Evolutionary conservation across 1,140 invertebrate genomes (phyloP).

Genomic region (Saccostrea cuccullata): DNA sequence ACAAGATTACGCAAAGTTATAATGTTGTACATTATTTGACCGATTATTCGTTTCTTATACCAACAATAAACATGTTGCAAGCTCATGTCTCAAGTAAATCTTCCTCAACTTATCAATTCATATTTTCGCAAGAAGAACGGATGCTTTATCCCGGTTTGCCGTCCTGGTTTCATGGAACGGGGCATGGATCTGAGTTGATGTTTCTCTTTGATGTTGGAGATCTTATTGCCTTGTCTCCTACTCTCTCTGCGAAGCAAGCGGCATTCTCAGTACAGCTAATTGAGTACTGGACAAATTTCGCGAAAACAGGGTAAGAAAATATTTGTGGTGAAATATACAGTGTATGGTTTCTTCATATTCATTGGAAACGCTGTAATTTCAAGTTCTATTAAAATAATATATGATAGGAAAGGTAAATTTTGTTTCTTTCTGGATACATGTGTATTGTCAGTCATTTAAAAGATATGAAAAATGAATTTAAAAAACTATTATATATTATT

Average conservation of each 20-base stretch:
- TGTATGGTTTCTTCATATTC: not conserved
- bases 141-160: slow-evolving; percentile 25
- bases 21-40: not conserved
- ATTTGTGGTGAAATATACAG: not conserved
- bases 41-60: slow-evolving; percentile 2
- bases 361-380: not conserved
- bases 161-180: slow-evolving; percentile 44
- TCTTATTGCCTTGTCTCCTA: not conserved
- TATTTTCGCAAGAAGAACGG: slow-evolving; percentile 8
- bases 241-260: slow-evolving; percentile 14
- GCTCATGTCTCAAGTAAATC: slow-evolving; percentile 4
- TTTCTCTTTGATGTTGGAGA: slow-evolving; percentile 46
- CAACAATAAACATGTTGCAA: not conserved
- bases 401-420: too few species aligned
- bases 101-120: slow-evolving; percentile 53
- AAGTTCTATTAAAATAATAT: too few species aligned
- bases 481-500: too few species aligned
- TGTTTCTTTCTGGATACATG: too few species aligned
- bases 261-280: slow-evolving; percentile 46
- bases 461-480: too few species aligned
- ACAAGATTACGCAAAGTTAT: slow-evolving; percentile 31
- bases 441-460: too few species aligned
- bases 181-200: slow-evolving; percentile 54
- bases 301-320: slow-evolving; percentile 49
- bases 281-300: slow-evolving; percentile 63